Evolutionary conservation across 2,888 invertebrate species (phyloP), one percentile per base, ranked within the genome.

Genomic region (Geophilus truncorum): DNA sequence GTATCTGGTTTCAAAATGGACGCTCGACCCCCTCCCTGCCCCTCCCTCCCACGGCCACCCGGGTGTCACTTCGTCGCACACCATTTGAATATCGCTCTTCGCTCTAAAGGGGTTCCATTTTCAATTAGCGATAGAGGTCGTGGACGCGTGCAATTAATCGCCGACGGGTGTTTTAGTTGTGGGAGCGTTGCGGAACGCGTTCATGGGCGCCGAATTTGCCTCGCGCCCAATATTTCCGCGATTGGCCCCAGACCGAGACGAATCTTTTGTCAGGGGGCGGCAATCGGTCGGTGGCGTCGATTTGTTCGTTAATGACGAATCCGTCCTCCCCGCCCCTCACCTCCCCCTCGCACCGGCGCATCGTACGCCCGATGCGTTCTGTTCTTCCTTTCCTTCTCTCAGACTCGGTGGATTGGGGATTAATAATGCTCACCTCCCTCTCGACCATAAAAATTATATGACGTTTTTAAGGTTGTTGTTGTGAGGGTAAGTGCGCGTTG

Each of bases 391-490:
- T n/a, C n/a, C 28, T 21, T 76, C 76, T 12, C 76, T 34, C 76
- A 25, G n/a, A n/a, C n/a, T 76, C 28, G 30, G 4, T 76, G 76
- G 76, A 76, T 76, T 76, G 76, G 30, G 76, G 30, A 76, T 76
- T 76, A 76, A 76, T 76, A 76, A 32, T 34, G 76, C 30, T 34
- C 30, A 76, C 76, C 30, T 30, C 76, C 76, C 76, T 62, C 23
- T 62, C 18, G 76, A 28, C 18, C 76, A 30, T 32, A 32, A 76
- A 76, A 76, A 76, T 76, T 76, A 76, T 76, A 76, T 76, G 76
- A 76, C 76, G 76, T 76, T 76, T 76, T 76, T 76, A 76, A 34
- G 76, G 76, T 30, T 76, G 30, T 76, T 76, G 76, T 76, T 76
- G 30, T 12, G 76, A 34, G 76, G 30, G 76, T 76, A 76, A 76